Conservation (phyloP, 2,888 invertebrate genomes). For the Standfussiana lucernea region DNA sequence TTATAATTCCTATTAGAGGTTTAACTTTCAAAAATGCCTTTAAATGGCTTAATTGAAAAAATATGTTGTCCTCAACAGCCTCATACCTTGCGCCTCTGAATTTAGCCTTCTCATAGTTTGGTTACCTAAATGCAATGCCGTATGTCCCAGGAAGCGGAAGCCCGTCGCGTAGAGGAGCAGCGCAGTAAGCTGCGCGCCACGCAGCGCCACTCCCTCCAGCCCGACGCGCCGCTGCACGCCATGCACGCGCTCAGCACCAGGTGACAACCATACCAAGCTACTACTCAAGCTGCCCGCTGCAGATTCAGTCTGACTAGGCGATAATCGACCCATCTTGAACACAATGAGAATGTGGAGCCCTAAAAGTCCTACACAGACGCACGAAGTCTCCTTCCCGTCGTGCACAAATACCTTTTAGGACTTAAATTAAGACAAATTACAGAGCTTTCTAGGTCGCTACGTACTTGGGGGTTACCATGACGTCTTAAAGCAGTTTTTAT, state of each 20-base stretch:
- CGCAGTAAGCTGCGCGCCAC: constrained; percentile 87
- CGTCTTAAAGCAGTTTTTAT: too few species aligned
- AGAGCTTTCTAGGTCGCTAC: too few species aligned
- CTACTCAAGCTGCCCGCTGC: background rate
- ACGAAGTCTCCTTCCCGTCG: background rate
- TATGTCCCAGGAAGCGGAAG: constrained; percentile 95
- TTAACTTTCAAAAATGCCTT: background rate
- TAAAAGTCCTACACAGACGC: too few species aligned
- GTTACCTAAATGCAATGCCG: background rate
- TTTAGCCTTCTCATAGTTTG: background rate
- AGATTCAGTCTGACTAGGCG: background rate
- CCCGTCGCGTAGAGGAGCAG: constrained; percentile 93
- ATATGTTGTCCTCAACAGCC: background rate
- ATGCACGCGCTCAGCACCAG: constrained; percentile 91
- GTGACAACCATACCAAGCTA: constrained; percentile 48
- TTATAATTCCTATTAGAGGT: background rate
- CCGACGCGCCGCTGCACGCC: constrained; percentile 88
- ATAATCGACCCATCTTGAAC: background rate
- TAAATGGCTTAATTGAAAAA: background rate
- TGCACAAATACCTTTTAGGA: background rate
- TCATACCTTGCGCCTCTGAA: background rate
- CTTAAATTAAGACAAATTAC: too few species aligned
- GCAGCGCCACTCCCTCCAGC: constrained; percentile 80
- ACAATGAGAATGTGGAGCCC: background rate
- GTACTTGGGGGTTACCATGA: too few species aligned